Percentiles rank a stretch among this genome's conserved stretches.
Conservation (phyloP, 2,797 vertebrate genomes). For the Otolemur crassicaudatus region DNA sequence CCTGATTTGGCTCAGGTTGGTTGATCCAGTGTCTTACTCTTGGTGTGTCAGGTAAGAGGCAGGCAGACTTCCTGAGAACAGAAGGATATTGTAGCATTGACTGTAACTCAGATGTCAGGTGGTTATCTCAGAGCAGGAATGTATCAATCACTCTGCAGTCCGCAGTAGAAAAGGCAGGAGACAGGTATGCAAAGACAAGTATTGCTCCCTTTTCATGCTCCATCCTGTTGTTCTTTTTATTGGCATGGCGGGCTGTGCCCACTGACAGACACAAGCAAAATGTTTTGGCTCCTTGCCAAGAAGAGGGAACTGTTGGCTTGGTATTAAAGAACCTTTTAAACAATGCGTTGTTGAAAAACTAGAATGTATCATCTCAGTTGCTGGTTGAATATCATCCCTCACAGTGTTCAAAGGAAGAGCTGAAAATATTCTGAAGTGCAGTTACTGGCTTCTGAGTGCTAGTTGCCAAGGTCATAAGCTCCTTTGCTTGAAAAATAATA, state of each 20-base stretch:
- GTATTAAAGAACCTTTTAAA: constrained; percentile 44
- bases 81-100: not conserved
- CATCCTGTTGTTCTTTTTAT: constrained; percentile 59
- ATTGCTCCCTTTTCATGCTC: constrained; percentile 13
- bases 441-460: not conserved
- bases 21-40: not conserved
- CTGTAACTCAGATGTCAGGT: not conserved
- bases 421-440: not conserved
- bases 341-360: constrained; percentile 35
- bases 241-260: not conserved
- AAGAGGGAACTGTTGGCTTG: constrained; percentile 42
- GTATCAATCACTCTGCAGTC: not conserved
- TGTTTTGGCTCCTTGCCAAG: constrained; percentile 17
- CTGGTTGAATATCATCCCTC: constrained; percentile 19
- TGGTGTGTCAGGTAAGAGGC: not conserved
- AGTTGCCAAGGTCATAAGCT: not conserved
- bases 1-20: not conserved
- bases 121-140: not conserved
- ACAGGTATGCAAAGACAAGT: not conserved
- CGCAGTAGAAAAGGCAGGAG: not conserved
- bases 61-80: not conserved
- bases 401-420: not conserved
- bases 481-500: not conserved
- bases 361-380: not conserved
- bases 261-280: constrained; percentile 25